These are phyloP conservation scores for Stegodyphus mimosarum DNA, from an alignment of 1,140 invertebrate species.

Conservation along the genomic window DNA sequence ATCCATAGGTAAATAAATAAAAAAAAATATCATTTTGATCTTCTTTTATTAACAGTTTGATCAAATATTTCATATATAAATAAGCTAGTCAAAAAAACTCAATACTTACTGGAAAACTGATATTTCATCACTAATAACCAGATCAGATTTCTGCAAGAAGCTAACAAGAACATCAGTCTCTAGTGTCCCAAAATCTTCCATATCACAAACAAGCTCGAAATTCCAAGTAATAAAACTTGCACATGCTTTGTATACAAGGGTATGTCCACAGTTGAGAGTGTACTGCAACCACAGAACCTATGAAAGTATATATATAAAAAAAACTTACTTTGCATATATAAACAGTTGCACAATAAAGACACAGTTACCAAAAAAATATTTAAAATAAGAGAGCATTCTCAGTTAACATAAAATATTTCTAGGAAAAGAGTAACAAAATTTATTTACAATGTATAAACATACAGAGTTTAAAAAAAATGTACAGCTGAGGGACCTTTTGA, in stretches of 20 bases:
- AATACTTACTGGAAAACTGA: conserved; percentile 77
- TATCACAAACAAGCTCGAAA: conserved; percentile 83
- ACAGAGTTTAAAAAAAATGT: no score
- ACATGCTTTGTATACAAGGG: conserved; percentile 72
- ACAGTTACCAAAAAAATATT: no score
- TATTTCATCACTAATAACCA: conserved; percentile 92
- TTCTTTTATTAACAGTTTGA: no score
- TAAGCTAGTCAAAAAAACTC: background rate
- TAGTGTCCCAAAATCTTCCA: conserved; percentile 83
- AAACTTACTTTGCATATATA: conserved; percentile 78
- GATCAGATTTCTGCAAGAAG: conserved; percentile 83
- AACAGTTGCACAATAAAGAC: conserved; percentile 75
- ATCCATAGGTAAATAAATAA: no score
- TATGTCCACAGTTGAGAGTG: conserved; percentile 83
- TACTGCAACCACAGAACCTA: conserved; percentile 86
- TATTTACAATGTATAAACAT: no score
- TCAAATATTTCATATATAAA: no score
- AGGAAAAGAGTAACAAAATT: no score
- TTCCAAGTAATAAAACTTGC: conserved; percentile 93
- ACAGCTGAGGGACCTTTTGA: no score
- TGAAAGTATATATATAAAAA: background rate
- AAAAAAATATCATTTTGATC: no score
- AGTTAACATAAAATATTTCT: no score
- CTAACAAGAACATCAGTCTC: conserved; percentile 82
- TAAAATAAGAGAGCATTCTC: no score